Evolutionary conservation across 2,888 invertebrate genomes (phyloP).

Genomic region (Agrotis puta): DNA sequence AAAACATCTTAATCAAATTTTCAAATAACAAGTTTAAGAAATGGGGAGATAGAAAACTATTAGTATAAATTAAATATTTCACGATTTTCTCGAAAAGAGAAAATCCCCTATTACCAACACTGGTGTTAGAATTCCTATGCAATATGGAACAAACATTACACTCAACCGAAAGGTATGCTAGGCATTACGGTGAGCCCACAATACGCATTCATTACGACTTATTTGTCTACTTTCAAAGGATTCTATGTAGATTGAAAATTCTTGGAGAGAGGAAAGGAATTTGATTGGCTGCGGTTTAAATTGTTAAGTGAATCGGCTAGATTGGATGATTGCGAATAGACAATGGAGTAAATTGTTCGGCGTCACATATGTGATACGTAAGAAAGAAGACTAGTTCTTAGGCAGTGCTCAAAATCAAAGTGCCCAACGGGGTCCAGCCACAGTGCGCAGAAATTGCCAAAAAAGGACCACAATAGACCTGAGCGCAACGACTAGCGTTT

Average conservation of each 20-base stretch:
- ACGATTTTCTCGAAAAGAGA: no score
- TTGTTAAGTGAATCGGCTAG: slow-evolving; percentile 3
- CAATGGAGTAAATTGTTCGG: not conserved
- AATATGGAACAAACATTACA: not conserved
- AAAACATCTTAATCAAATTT: no score
- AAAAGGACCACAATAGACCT: no score
- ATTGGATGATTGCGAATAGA: not conserved
- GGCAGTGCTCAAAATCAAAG: no score
- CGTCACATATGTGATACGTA: not conserved
- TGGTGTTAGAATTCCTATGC: not conserved
- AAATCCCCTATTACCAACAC: not conserved
- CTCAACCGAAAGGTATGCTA: slow-evolving; percentile 16
- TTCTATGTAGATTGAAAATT: slow-evolving; percentile 23
- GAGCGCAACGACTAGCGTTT: no score
- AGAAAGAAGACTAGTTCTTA: not conserved
- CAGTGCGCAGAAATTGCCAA: no score
- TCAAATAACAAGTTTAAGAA: no score
- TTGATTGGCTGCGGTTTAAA: slow-evolving; percentile 6
- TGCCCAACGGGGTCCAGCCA: no score
- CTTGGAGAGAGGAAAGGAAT: slow-evolving; percentile 21
- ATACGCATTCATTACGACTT: slow-evolving; percentile 39
- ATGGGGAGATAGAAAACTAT: no score
- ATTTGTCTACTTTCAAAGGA: slow-evolving; percentile 36
- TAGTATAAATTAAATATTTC: no score
- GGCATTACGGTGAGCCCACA: slow-evolving; percentile 16